Evolutionary conservation across 2,797 vertebrate genomes (phyloP).

Genomic region (Diplodus puntazzo): DNA sequence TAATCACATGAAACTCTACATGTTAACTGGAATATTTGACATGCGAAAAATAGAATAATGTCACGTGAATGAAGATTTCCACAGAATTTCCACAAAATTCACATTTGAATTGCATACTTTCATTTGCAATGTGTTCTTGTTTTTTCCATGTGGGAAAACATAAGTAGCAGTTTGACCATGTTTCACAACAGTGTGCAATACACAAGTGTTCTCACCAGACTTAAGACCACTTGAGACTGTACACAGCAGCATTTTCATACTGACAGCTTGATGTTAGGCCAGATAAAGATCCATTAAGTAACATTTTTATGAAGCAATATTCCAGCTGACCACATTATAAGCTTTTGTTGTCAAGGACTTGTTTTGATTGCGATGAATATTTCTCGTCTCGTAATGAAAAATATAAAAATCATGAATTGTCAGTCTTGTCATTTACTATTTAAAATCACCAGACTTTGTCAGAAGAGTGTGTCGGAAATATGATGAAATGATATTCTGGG

Average conservation of each 20-base stretch:
- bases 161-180: neutral
- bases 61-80: no score
- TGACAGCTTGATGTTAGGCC: constrained; percentile 24
- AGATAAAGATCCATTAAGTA: constrained; percentile 26
- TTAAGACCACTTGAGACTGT: constrained; percentile 5
- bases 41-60: no score
- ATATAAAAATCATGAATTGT: constrained; percentile 13
- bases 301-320: constrained; percentile 14
- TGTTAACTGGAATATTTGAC: no score
- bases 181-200: neutral
- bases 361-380: constrained; percentile 6
- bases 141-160: no score
- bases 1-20: no score
- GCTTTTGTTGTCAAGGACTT: neutral
- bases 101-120: no score
- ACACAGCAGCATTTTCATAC: constrained; percentile 18
- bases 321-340: constrained; percentile 15
- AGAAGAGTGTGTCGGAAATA: neutral
- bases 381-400: constrained; percentile 29
- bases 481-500: neutral
- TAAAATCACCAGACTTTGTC: constrained; percentile 1
- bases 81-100: no score
- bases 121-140: no score
- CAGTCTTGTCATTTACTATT: neutral
- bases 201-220: constrained; percentile 6